phyloP scores from a whole-genome alignment of 2,113 vertebrate species.

The Terrapene triunguis region DNA sequence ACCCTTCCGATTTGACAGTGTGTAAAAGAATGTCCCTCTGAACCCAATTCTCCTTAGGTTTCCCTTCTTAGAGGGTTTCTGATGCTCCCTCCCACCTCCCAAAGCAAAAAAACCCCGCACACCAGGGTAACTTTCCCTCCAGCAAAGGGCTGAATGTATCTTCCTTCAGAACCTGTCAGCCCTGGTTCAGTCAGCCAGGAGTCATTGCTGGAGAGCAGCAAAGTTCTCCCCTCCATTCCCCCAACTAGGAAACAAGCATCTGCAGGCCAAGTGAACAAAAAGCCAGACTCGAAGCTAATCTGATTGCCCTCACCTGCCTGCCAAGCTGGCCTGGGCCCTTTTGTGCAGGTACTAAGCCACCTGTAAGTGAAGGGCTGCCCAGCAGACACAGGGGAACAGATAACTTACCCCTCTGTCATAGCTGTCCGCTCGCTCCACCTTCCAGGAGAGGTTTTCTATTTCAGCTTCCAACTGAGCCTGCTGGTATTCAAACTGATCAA shows the following conservation, averaged over 20 bases:
- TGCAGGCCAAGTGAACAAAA: neutral
- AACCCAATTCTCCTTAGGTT: neutral
- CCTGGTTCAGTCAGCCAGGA: neutral
- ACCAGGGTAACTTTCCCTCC: neutral
- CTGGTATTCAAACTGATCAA: constrained; percentile 95
- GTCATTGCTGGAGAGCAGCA: neutral
- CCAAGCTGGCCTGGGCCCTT: neutral
- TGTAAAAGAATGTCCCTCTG: neutral
- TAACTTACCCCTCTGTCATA: constrained; percentile 94
- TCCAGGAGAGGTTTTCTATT: constrained; percentile 99
- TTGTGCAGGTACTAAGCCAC: neutral
- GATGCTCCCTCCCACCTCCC: neutral
- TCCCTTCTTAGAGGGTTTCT: neutral
- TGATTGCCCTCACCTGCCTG: neutral
- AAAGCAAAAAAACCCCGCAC: neutral
- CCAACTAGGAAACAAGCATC: neutral
- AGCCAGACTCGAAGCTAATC: neutral
- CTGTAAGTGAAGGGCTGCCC: neutral
- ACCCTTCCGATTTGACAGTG: neutral
- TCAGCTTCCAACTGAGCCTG: constrained; percentile 99
- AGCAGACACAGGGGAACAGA: neutral
- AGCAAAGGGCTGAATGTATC: neutral
- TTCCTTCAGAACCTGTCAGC: neutral
- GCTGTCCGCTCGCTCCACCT: constrained; percentile 97
- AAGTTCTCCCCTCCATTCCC: neutral